Conservation (phyloP, 2,888 invertebrate genomes). For the Andrena trimmerana region DNA sequence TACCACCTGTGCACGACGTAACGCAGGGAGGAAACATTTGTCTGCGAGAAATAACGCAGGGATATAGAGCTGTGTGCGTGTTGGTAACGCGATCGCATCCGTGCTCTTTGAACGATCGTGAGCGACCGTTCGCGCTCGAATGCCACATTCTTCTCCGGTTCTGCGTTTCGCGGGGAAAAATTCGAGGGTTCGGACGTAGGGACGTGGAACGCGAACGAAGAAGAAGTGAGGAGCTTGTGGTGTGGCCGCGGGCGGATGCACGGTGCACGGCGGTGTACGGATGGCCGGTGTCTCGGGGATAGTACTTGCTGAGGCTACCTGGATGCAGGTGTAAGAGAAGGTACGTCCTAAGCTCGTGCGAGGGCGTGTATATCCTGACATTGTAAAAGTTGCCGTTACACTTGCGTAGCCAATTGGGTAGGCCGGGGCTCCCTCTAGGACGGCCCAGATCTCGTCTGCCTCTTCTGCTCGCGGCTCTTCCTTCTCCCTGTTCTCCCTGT, state of each 20-base stretch:
- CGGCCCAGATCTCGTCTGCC: constrained; percentile 78
- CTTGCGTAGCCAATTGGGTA: constrained; percentile 81
- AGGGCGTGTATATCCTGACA: constrained; percentile 80
- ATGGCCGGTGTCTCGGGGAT: constrained; percentile 16
- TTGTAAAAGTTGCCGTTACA: constrained; percentile 80
- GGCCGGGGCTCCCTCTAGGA: constrained; percentile 74
- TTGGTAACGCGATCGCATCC: neutral
- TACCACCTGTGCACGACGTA: neutral
- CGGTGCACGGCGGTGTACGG: constrained; percentile 1
- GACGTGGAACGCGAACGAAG: neutral
- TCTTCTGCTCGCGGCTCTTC: constrained; percentile 57
- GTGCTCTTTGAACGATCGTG: constrained; percentile 1
- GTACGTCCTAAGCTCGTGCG: constrained; percentile 73
- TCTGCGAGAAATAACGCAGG: neutral
- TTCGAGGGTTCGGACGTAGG: neutral
- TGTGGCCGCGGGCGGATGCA: neutral
- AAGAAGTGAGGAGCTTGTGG: neutral
- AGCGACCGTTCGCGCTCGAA: constrained; percentile 6
- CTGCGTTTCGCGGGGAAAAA: neutral
- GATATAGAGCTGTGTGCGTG: no score
- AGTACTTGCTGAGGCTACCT: constrained; percentile 47
- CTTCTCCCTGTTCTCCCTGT: constrained; percentile 42
- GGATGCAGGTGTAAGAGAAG: constrained; percentile 67
- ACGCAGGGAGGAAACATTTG: constrained; percentile 20
- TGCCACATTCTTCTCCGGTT: constrained; percentile 2